Percentiles rank a stretch among this genome's conserved stretches.
These are phyloP conservation scores for Celastrina argiolus DNA, from an alignment of 2,888 invertebrate species.

Conservation along the genomic window DNA sequence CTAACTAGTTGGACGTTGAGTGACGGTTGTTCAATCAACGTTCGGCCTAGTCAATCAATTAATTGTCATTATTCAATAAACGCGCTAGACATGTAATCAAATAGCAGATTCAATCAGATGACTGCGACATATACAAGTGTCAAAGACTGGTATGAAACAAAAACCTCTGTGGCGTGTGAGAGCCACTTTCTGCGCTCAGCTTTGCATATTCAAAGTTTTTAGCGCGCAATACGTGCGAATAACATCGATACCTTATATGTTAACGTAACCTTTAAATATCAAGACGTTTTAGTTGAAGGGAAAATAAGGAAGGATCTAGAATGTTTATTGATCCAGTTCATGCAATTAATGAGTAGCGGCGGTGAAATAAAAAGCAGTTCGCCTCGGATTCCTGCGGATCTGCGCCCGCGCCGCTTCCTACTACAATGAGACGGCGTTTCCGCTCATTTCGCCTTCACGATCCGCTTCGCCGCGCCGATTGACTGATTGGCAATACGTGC, in stretches of 20 bases:
- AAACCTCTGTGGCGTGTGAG: not conserved
- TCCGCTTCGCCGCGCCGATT: not conserved
- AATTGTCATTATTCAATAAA: no score
- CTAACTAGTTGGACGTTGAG: no score
- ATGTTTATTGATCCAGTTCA: not conserved
- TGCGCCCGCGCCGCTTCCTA: constrained; percentile 12
- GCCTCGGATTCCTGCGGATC: constrained; percentile 1
- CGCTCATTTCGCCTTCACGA: constrained; percentile 18
- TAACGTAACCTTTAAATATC: constrained; percentile 3
- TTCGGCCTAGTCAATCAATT: no score
- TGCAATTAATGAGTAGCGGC: not conserved
- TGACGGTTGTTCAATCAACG: no score
- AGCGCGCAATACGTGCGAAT: not conserved
- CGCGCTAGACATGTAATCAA: no score
- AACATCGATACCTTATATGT: not conserved
- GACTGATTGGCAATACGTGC: constrained; percentile 13
- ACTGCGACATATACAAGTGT: not conserved
- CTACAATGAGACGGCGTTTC: constrained; percentile 14
- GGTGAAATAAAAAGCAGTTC: constrained; percentile 10
- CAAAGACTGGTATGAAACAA: not conserved
- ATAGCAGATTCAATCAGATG: no score
- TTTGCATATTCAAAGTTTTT: not conserved
- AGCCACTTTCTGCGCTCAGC: not conserved
- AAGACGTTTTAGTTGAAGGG: not conserved
- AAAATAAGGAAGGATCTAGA: constrained; percentile 2